Percentiles rank a stretch among this genome's conserved stretches.
Conservation (phyloP, 2,113 vertebrate species). For the Chloebia gouldiae region DNA sequence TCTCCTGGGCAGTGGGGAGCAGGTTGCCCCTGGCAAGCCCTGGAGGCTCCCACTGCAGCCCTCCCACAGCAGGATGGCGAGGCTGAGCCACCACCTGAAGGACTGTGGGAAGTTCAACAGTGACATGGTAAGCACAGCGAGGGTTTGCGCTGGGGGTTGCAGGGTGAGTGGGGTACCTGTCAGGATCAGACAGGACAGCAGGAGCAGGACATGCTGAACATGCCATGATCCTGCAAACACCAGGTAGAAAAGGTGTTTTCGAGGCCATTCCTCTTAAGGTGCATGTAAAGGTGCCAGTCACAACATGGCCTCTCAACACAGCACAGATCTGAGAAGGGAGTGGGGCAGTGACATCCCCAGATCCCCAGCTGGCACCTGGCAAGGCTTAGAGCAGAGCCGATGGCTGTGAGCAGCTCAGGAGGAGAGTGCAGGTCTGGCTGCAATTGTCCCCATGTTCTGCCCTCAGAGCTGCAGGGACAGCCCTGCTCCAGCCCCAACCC, state of each 20-base stretch:
- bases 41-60: neutral
- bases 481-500: neutral
- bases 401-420: neutral
- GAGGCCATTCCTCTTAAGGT: neutral
- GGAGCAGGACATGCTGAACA: neutral
- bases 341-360: neutral
- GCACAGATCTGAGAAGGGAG: neutral
- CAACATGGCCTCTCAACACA: fast-evolving
- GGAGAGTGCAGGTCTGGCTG: neutral
- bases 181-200: neutral
- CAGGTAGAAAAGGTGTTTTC: neutral
- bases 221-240: neutral
- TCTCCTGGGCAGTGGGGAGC: neutral
- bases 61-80: neutral
- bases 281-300: fast-evolving
- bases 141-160: neutral
- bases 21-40: neutral
- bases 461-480: neutral
- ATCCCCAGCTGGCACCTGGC: neutral
- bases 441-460: neutral
- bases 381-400: fast-evolving
- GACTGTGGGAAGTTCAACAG: slow-evolving; percentile 54
- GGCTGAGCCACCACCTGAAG: slow-evolving; percentile 9
- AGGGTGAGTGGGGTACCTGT: fast-evolving
- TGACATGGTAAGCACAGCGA: slow-evolving; percentile 36